Base-by-base conservation (phyloP, 1,140 invertebrate genomes). In the Cydia strobilella region DNA sequence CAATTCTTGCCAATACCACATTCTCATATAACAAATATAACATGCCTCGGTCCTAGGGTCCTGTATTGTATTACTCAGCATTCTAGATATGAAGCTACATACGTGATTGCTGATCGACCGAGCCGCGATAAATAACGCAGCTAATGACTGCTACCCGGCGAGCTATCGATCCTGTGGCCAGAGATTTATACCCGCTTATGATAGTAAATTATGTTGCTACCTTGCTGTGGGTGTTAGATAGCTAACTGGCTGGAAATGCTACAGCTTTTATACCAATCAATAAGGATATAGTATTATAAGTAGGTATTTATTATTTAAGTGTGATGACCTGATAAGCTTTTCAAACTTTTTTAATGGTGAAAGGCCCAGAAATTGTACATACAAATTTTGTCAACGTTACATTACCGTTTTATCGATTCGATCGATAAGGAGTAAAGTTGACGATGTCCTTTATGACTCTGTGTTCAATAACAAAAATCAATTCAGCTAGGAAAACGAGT, bases 141-240 rank as follows among this genome's bases (percentile, higher is more conserved):
- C 76, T 39, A 74, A 75, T 75, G 75, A 77, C 78, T 66, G 69
- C 25, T 77, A 80, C 78, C 79, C 42, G 42, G 23, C 51, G 76
- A 75, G 59, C 63, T 66, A 66, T 75, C 78, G 75, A 79, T 77
- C 75, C 13, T 65, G 69, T 42, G 62, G 27, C 20, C 39, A 15
- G 31, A 75, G 84, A 85, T 85, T 85, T 84, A 86, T 80, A 74
- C 69, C 72, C 73, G 76, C 73, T 79, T 80, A 77, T 79, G 77
- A 75, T 78, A 77, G 79, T 86, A 77, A 81, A 86, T 81, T 79
- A 84, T 75, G 72, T 80, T 54, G 73, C 63, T 76, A 76, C 77
- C 65, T 74, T 72, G 79, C 78, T 76, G 84, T 85, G 79, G 84
- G 80, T 85, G 80, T 84, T 76, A 69, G 65, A 42, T 39, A 18